Evolutionary conservation across 2,888 invertebrate species (phyloP), one percentile per base, ranked within the genome.

Genomic region (Caenorhabditis becei): DNA sequence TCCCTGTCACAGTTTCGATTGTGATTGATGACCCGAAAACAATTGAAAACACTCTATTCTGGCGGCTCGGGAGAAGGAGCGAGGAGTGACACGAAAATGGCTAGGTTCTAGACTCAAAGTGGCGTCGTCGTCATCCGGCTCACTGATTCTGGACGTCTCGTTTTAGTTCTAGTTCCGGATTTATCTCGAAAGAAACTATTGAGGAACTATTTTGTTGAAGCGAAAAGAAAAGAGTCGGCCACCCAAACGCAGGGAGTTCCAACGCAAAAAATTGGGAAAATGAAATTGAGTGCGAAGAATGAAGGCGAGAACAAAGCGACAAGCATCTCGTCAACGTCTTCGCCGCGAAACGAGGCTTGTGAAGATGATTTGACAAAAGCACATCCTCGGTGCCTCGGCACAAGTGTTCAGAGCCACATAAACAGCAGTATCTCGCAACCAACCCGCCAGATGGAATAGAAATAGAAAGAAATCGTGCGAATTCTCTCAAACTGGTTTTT

Each of bases 301-400:
- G 69, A 67, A 61, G 58, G 58, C 56, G 72, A 79, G 79, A 74
- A 79, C 62, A 79, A 67, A 72, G 67, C 63, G 65, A 70, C 75
- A 75, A 58, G 75, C 75, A 74, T 65, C 74, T 66, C 44, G 75
- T 75, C 75, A 67, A 66, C 75, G 75, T 49, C 59, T 75, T 61
- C 66, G 53, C 59, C 53, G 66, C 75, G 59, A 32, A 59, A 58
- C 47, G 59, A 53, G 26, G 47, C 53, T 32, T 35, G 62, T 23
- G 61, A 70, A 67, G 47, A 79, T 79, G 79, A 79, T 79, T 79
- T 72, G 79, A 67, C 72, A 79, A 79, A 79, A 66, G 72, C 79
- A 78, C 71, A 78, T 72, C 47, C 54, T 75, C 67, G 32, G 67
- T 75, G 41, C 67, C 67, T 56, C 67, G 28, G 41, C 67, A 67